Base-by-base conservation (phyloP, 2,888 invertebrate genomes). In the Watsonalla binaria region DNA sequence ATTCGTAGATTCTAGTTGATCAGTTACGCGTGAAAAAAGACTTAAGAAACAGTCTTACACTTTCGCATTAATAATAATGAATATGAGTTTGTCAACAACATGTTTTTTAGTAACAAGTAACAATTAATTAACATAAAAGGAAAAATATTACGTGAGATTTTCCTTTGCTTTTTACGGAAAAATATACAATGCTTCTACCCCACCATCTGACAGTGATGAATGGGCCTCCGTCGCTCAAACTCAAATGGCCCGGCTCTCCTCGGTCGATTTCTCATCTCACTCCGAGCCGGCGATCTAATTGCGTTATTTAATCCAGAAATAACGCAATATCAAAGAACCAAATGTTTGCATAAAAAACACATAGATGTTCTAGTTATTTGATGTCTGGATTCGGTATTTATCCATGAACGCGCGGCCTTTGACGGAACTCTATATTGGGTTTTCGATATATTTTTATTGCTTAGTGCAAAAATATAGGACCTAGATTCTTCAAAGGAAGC, bases 151-250 rank as follows among this genome's bases (percentile, higher is more conserved):
- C 42, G 59, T 63, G 65, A 60, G 54, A 67, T 72, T 69, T 76
- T 65, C 73, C 76, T 71, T 70, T 69, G 65, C 60, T 83, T 80
- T 83, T 80, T 79, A 84, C 84, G 84, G 80, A 84, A 86, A 85
- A 81, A 82, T 80, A 80, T 79, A 11, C 14, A 13, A 49, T 49
- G 74, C 68, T 73, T 74, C 77, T 76, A 78, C 71, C 72, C 70
- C 72, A 56, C 59, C 58, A 62, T 57, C 57, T 68, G 86, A 86
- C 87, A 78, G 72, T 86, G 86, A 87, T 70, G 72, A 70, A 87
- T 84, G 77, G 61, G 66, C 34, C 57, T 60, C 59, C 58, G 62
- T 39, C 48, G 11, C 11, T 42, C 54, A 56, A 65, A 60, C 62
- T 70, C 67, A 72, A 79, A 78, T 73, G 74, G 70, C 48, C 65